Evolutionary conservation across 2,888 invertebrate species (phyloP).

Genomic region (Plagiodera versicolora): DNA sequence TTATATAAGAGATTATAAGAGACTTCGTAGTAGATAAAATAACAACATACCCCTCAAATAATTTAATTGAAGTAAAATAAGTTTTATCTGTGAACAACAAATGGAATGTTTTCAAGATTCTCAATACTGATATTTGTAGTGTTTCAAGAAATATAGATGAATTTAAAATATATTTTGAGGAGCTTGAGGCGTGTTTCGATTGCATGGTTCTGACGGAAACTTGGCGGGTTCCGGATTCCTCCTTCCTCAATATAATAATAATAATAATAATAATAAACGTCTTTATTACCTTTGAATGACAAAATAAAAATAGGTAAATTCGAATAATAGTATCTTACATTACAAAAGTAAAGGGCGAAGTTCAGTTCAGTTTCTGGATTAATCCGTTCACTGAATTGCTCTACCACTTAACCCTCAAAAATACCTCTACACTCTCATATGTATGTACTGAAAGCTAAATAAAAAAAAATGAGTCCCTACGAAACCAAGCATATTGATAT

Average conservation of each 20-base stretch:
- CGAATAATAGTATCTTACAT: no score
- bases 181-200: not conserved
- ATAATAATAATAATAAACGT: no score
- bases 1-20: not conserved
- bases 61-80: slow-evolving; percentile 1
- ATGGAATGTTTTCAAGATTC: not conserved
- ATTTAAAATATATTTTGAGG: not conserved
- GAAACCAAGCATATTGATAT: no score
- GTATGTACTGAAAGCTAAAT: no score
- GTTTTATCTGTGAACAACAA: not conserved
- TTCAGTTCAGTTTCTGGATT: no score
- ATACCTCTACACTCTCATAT: no score
- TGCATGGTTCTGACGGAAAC: not conserved
- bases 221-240: not conserved
- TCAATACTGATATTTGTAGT: slow-evolving; percentile 2
- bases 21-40: not conserved
- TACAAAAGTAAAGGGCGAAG: no score
- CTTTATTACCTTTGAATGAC: no score
- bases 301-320: no score
- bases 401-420: no score
- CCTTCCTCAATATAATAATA: not conserved
- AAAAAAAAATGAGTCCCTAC: no score
- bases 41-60: not conserved
- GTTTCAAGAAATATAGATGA: not conserved
- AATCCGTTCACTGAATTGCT: no score